Base-by-base conservation (phyloP, 2,888 invertebrate species). In the Thymelicus acteon region DNA sequence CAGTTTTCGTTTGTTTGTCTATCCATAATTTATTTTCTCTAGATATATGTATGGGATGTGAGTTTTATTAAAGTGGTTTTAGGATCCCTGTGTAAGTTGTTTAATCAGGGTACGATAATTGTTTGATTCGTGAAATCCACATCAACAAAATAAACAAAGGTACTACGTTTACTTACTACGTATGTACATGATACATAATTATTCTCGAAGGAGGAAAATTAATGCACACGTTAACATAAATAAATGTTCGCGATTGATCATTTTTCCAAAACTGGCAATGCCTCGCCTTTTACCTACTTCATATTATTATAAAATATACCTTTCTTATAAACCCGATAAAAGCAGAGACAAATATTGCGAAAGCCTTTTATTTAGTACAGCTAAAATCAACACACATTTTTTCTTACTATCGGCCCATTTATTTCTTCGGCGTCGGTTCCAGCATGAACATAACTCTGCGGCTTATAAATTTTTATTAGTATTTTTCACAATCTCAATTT, bases 401-500 rank as follows among this genome's bases (percentile, higher is more conserved):
- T 52, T 64, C 63, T 49, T 52, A 39, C 15, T 39, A 64, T 40
- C 63, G 10, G 31, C 37, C 52, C 63, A 64, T 64, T 64, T 52
- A 52, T 64, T 64, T 64, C 63, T 52, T 37, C 63, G 15, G 19
- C 49, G 19, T 52, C 39, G 63, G 63, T 52, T 15, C 15, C 37
- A 52, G 52, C 65, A 57, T 7, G 57, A 65, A 54, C 57, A 57
- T 65, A 65, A 65, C 57, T 57, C 57, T 65, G 47, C 65, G 65
- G 65, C 57, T 65, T 65, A 57, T 65, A 65, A 57, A 65, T 65
- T 65, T 65, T 65, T 65, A 65, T 65, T 65, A 57, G 57, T 52
- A 57, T 65, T 65, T 65, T 65, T 19, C 39, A 57, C 64, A 64
- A 47, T 40, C 24, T 12, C 13, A 44, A 44, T 65, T 65, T 65